Base-by-base conservation (phyloP, 2,888 invertebrate species). In the Schrankia costaestrigalis region DNA sequence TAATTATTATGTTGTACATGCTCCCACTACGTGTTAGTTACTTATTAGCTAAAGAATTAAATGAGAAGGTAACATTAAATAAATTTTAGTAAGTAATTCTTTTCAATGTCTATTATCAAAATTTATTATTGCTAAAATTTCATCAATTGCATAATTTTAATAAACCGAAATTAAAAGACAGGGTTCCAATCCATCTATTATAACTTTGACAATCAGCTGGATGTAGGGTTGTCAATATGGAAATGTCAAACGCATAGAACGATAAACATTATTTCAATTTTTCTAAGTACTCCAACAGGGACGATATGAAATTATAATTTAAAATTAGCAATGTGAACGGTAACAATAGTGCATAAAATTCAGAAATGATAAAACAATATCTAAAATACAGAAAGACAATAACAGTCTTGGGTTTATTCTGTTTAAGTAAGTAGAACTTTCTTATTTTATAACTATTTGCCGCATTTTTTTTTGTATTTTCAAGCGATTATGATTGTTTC, bases 301-400 rank as follows among this genome's bases (percentile, higher is more conserved):
- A 37, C 34, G 29, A 35, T 23, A 28, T 34, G 39, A 24, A 35
- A 49, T 50, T 40, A 14, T 43, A 43, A 46, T 47, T 32, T 36
- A 46, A 51, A 43, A 46, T 55, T 56, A 65, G 75, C 67, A 76
- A 83, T 81, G 81, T 77, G 59, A 77, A 62, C 68, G 52, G 55
- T 51, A 61, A 41, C 28, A 39, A 44, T 55, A 40, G 42, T 41
- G 43, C 36, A 58, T 43, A 53, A 62, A 46, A 61, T 63, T 61
- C 71, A 78, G 85, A 78, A 64, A 86, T 86, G 86, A 78, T 82
- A 81, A 84, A 77, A 57, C 81, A 79, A 70, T 71, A 65, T 44
- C 56, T 79, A 54, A 85, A 82, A 71, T 78, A 76, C 54, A 78
- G 84, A 63, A 85, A 83, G 65, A 80, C 79, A 66, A 49, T 83